Evolutionary conservation across 1,140 invertebrate genomes (phyloP).

Genomic region (Lepidurus couesii): DNA sequence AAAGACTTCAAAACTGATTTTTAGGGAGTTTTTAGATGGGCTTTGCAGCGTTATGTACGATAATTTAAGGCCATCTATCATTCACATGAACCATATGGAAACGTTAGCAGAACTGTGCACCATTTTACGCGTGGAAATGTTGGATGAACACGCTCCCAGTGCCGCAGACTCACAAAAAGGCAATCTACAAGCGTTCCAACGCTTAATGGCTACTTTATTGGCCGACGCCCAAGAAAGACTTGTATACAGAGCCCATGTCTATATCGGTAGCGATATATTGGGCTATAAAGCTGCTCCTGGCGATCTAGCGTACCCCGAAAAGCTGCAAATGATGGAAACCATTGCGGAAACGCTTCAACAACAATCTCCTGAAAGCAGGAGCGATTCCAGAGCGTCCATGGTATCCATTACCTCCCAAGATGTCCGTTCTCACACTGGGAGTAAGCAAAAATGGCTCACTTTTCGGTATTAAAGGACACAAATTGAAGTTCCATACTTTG

Average conservation of each 20-base stretch:
- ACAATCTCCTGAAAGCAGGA: slow-evolving; percentile 41
- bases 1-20: slow-evolving; percentile 29
- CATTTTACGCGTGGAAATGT: slow-evolving; percentile 87
- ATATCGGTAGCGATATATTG: slow-evolving; percentile 84
- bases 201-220: slow-evolving; percentile 75
- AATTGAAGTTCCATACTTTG: neutral
- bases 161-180: neutral
- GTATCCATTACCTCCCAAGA: slow-evolving; percentile 60
- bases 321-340: slow-evolving; percentile 95
- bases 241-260: slow-evolving; percentile 91
- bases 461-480: neutral
- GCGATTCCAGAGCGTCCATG: slow-evolving; percentile 60
- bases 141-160: slow-evolving; percentile 85
- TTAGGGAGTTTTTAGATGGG: slow-evolving; percentile 61
- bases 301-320: slow-evolving; percentile 95
- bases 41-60: slow-evolving; percentile 90
- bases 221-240: slow-evolving; percentile 95
- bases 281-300: slow-evolving; percentile 74
- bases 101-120: slow-evolving; percentile 93
- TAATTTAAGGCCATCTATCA: slow-evolving; percentile 85
- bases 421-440: slow-evolving; percentile 52
- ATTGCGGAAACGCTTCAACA: slow-evolving; percentile 65
- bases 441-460: slow-evolving; percentile 7
- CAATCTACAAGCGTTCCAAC: slow-evolving; percentile 61
- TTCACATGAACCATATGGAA: slow-evolving; percentile 96